These are phyloP conservation scores for Morinoia aosen DNA, from an alignment of 2,888 invertebrate genomes.

Conservation along the genomic window DNA sequence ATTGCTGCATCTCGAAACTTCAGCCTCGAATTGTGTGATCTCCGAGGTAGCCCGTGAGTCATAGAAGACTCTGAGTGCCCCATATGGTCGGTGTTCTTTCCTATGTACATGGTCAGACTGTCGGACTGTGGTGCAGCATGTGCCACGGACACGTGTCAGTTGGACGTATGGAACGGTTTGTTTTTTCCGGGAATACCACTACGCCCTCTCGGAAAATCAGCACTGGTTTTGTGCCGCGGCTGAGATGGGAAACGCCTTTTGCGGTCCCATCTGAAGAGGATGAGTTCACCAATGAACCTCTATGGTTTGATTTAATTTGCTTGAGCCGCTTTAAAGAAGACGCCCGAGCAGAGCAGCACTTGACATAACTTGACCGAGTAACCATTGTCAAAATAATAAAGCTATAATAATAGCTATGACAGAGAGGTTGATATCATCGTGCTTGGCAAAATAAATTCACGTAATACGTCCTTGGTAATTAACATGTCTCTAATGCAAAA, in stretches of 20 bases:
- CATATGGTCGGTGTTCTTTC: conserved; percentile 17
- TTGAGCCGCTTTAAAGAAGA: not conserved
- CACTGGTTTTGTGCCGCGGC: conserved; percentile 1
- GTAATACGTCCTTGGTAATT: not conserved
- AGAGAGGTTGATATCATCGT: not conserved
- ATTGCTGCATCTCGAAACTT: not conserved
- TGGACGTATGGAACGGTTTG: not conserved
- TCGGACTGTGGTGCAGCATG: not conserved
- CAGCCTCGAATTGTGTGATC: not conserved
- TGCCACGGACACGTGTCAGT: conserved; percentile 19
- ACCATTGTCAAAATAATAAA: not conserved
- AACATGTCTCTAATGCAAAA: not conserved
- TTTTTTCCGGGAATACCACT: conserved; percentile 36
- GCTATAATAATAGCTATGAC: not conserved
- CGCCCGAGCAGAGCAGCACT: not conserved
- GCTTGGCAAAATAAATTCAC: not conserved
- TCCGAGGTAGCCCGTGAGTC: not conserved
- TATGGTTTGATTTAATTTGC: conserved; percentile 28
- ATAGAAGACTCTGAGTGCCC: not conserved
- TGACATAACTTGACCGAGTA: not conserved
- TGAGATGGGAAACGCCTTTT: conserved; percentile 33
- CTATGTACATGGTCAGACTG: conserved; percentile 24
- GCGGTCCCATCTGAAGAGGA: not conserved
- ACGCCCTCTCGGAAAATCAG: conserved; percentile 29
- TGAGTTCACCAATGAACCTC: conserved; percentile 20